Percentiles rank a stretch among this genome's conserved stretches.
Conservation (phyloP, 2,888 invertebrate species). For the Tetragonisca angustula region DNA sequence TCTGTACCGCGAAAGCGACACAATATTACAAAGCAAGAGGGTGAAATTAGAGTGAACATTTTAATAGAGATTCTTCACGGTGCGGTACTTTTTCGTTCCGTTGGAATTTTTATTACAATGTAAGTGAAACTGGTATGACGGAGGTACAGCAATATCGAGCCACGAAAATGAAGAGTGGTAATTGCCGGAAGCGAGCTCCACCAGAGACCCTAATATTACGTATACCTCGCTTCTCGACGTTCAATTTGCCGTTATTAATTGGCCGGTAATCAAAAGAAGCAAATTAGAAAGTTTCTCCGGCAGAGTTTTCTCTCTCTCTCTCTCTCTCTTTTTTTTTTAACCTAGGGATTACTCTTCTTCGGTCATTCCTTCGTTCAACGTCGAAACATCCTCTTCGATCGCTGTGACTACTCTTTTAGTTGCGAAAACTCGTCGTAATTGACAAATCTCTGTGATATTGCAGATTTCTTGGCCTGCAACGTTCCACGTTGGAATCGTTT, state of each 20-base stretch:
- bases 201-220: not conserved
- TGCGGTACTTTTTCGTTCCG: not conserved
- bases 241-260: conserved; percentile 8
- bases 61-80: not conserved
- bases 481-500: not conserved
- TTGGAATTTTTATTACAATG: not conserved
- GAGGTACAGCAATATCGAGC: not conserved
- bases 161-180: conserved; percentile 18
- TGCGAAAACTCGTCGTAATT: not conserved
- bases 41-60: not conserved
- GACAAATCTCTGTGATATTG: not conserved
- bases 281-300: not conserved
- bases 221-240: not conserved
- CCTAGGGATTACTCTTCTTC: not conserved
- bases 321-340: not conserved
- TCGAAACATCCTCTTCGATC: not conserved
- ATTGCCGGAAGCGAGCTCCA: conserved; percentile 15
- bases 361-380: not conserved
- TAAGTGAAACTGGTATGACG: conserved; percentile 1
- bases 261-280: not conserved
- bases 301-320: too few species aligned
- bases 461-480: not conserved
- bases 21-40: not conserved
- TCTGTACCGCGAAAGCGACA: too few species aligned
- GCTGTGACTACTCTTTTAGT: too few species aligned